Conservation (phyloP, 2,888 invertebrate species). For the Tinea pellionella region DNA sequence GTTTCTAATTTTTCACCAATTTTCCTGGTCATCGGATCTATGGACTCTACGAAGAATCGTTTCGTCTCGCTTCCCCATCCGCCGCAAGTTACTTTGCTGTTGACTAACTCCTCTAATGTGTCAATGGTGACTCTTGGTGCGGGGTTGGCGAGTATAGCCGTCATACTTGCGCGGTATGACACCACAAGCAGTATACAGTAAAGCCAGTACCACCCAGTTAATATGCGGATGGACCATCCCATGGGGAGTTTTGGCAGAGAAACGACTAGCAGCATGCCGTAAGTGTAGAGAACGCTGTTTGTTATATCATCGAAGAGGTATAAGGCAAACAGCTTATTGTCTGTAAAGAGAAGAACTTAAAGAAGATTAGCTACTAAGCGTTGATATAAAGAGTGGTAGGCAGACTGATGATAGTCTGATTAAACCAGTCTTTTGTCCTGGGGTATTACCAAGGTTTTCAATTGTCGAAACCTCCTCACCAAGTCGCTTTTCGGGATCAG, state of each 20-base stretch:
- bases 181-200: constrained; percentile 85
- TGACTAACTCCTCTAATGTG: constrained; percentile 75
- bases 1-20: constrained; percentile 76
- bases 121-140: constrained; percentile 83
- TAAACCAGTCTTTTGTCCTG: too few relatives aligned
- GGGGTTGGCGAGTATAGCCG: constrained; percentile 85
- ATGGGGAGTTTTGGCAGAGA: constrained; percentile 81
- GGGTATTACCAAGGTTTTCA: too few relatives aligned
- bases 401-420: too few relatives aligned
- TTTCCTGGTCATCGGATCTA: constrained; percentile 74
- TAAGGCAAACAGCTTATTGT: constrained; percentile 58
- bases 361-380: too few relatives aligned
- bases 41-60: constrained; percentile 76
- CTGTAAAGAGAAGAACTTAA: constrained; percentile 39
- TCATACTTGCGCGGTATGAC: constrained; percentile 86
- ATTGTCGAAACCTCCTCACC: too few relatives aligned
- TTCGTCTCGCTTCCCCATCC: constrained; percentile 80
- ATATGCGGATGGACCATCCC: constrained; percentile 82
- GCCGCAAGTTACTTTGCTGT: constrained; percentile 74
- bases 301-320: constrained; percentile 78
- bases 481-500: too few relatives aligned
- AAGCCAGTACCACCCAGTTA: constrained; percentile 91
- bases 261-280: constrained; percentile 83
- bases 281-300: constrained; percentile 83
- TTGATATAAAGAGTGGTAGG: not conserved